Conservation (phyloP, 2,888 invertebrate genomes). For the Gortyna flavago region DNA sequence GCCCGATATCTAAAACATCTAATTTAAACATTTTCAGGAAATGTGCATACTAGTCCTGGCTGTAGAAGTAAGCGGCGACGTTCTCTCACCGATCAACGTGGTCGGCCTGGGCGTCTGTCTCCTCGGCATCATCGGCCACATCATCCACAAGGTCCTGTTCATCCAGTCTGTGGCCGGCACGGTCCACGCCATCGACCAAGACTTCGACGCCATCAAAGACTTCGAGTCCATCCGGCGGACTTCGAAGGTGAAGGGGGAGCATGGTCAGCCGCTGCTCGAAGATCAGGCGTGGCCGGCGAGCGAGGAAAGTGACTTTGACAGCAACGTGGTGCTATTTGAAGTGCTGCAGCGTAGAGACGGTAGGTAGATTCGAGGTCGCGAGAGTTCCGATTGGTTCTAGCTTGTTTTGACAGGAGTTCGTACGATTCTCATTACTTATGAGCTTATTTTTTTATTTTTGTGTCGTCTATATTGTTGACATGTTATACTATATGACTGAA, state of each 20-base stretch:
- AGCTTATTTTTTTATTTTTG: not conserved
- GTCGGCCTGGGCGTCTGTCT: constrained; percentile 96
- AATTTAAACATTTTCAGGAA: constrained; percentile 92
- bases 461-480: too few species aligned
- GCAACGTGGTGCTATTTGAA: constrained; percentile 89
- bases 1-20: not conserved
- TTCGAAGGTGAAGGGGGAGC: constrained; percentile 72
- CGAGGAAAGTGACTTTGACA: constrained; percentile 87
- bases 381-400: constrained; percentile 58
- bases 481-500: too few species aligned
- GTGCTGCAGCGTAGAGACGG: constrained; percentile 89
- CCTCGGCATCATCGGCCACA: constrained; percentile 96
- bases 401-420: constrained; percentile 8
- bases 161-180: constrained; percentile 80
- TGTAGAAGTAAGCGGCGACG: constrained; percentile 96
- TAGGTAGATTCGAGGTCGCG: constrained; percentile 59
- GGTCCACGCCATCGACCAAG: constrained; percentile 75
- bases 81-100: constrained; percentile 94
- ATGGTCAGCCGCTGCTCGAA: constrained; percentile 79
- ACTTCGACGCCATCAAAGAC: constrained; percentile 65
- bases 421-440: constrained; percentile 1
- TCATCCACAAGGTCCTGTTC: constrained; percentile 92
- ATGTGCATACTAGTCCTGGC: constrained; percentile 97
- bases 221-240: constrained; percentile 66
- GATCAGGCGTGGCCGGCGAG: constrained; percentile 77